phyloP scores from a whole-genome alignment of 2,113 vertebrate genomes.

The Stigmatopora nigra region DNA sequence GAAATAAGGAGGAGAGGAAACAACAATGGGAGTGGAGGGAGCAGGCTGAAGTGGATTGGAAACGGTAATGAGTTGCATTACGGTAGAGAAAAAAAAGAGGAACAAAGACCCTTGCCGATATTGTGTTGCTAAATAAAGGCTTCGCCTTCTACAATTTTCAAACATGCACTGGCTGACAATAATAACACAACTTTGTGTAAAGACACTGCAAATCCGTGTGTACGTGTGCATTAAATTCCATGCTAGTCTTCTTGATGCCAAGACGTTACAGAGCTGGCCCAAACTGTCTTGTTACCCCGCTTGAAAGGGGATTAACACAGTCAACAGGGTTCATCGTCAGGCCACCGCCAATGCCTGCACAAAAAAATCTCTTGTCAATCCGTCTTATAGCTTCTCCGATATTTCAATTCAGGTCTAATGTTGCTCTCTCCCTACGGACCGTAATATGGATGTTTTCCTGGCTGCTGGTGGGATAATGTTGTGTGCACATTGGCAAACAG shows the following conservation, averaged over 20 bases:
- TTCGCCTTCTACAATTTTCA: not conserved
- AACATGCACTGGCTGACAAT: not conserved
- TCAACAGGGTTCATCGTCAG: constrained; percentile 1
- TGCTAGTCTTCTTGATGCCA: not conserved
- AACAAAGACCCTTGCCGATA: not conserved
- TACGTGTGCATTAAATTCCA: not conserved
- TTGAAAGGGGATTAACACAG: constrained; percentile 3
- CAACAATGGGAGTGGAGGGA: not conserved
- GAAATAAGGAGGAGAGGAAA: not conserved
- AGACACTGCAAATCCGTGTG: not conserved
- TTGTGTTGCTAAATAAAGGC: not conserved
- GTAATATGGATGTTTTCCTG: constrained; percentile 28
- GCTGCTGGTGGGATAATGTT: constrained; percentile 29
- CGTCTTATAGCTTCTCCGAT: not conserved
- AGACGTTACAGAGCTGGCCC: not conserved
- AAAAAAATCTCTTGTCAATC: not conserved
- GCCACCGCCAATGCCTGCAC: not conserved
- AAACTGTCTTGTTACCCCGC: constrained; percentile 3
- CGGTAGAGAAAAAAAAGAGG: not conserved
- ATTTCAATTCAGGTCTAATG: not conserved
- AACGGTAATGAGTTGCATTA: not conserved
- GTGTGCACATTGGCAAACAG: constrained; percentile 43
- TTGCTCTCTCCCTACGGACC: not conserved
- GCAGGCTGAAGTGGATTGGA: not conserved
- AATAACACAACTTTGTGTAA: not conserved